Evolutionary conservation across 2,113 vertebrate species (phyloP), one percentile per base, ranked within the genome.

Genomic region (Gavialis gangeticus): DNA sequence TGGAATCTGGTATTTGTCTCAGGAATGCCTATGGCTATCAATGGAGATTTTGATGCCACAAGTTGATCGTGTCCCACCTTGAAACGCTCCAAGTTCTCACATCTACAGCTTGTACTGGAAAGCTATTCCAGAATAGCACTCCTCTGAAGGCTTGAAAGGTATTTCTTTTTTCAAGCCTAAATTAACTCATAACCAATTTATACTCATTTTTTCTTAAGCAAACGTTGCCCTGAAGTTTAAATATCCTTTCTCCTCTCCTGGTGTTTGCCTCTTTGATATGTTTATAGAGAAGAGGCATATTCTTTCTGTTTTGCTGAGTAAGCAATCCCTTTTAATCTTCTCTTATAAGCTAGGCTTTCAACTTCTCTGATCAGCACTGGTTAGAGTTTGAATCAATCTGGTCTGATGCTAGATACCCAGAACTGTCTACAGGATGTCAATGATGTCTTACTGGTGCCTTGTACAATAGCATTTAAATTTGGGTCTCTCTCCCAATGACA

Each of bases 401-500:
- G 69, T 80, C 58, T 91, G 84, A 88, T 91, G 82, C 83, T 57
- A 28, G 34, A 82, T 37, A 46, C 46, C 46, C 46, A 46, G 46
- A 30, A 60, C 64, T 87, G 1, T 82, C 91, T 88, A 85, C 81
- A 66, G 30, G 60, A 25, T 75, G 79, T 91, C 85, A 79, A 87
- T 77, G 87, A 81, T 90, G 89, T 83, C 73, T 79, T 91, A 28
- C 57, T 54, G 85, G 73, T 55, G 63, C 55, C 89, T 76, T 85
- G 69, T 77, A 46, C 85, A 79, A 46, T 46, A 46, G 82, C 59
- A 19, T 92, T 95, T 91, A 91, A 9, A 89, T 88, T 89, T 88
- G 11, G 27, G 21, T 96, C 91, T 95, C 91, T 91, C 91, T 93
- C 81, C 87, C 93, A 95, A 63, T 93, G 89, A 55, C 76, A 46